Conservation (phyloP, 2,113 vertebrate species). For the Motacilla tschutschensis region DNA sequence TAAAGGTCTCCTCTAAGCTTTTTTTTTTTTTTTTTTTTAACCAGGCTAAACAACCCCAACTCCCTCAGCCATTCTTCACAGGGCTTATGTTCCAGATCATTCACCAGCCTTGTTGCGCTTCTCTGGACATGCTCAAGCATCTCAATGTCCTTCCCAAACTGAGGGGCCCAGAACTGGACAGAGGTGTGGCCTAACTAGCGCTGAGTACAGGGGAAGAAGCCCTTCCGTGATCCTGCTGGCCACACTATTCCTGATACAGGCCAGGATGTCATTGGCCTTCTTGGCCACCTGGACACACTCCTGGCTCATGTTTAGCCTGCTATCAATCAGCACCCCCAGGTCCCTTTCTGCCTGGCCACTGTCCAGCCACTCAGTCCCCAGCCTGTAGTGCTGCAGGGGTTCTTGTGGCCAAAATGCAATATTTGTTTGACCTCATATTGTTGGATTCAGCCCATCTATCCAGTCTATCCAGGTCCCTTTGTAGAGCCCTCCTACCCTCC, state of each 20-base stretch:
- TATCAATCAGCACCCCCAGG: too few species aligned
- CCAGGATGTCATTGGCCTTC: not conserved
- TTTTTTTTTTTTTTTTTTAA: not conserved
- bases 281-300: not conserved
- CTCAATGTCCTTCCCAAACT: not conserved
- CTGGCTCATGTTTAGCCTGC: not conserved
- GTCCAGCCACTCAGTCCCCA: not conserved
- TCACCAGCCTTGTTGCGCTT: not conserved
- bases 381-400: not conserved
- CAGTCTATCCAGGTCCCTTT: not conserved
- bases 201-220: not conserved
- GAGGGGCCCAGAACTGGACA: not conserved
- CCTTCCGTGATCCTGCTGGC: not conserved
- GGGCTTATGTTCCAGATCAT: not conserved
- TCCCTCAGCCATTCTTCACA: not conserved
- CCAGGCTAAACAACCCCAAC: not conserved
- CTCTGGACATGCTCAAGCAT: not conserved
- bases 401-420: not conserved
- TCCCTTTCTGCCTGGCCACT: not conserved
- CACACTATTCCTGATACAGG: not conserved
- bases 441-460: not conserved
- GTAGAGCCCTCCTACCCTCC: not conserved
- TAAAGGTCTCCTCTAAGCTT: not conserved
- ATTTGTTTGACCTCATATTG: not conserved
- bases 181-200: too few species aligned